These are phyloP conservation scores for Antigone vipio DNA, from an alignment of 2,113 vertebrate genomes.

Conservation along the genomic window DNA sequence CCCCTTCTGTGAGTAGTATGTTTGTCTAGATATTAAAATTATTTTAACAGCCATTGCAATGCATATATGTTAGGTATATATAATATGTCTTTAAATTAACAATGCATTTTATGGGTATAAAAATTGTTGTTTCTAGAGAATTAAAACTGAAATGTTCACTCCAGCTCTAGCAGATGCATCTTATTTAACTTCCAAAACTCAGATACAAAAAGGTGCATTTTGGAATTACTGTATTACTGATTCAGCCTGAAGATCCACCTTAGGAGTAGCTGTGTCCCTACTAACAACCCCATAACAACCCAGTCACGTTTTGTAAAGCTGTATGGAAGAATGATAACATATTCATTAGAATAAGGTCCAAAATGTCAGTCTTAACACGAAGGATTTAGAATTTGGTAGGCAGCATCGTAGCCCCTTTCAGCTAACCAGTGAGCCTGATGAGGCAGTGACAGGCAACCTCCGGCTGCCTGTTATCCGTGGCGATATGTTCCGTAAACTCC, in stretches of 20 bases:
- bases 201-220: background rate
- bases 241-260: background rate
- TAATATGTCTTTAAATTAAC: background rate
- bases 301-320: background rate
- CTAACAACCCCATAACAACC: background rate
- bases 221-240: conserved; percentile 19
- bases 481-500: background rate
- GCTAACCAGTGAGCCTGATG: background rate
- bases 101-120: background rate
- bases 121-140: background rate
- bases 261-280: background rate
- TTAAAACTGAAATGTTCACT: background rate
- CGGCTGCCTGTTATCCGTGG: background rate
- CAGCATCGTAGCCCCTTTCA: background rate
- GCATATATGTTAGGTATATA: too few species aligned
- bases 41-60: background rate
- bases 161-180: background rate
- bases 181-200: conserved; percentile 13
- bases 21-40: background rate
- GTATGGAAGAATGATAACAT: conserved; percentile 8
- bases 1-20: background rate
- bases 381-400: background rate
- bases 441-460: background rate
- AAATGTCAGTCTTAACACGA: conserved; percentile 16
- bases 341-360: background rate